Evolutionary conservation across 64 coral and sea anemone genomes (phyloP), one percentile per base, ranked within the genome.

Genomic region (Catalaphyllia jardinei): DNA sequence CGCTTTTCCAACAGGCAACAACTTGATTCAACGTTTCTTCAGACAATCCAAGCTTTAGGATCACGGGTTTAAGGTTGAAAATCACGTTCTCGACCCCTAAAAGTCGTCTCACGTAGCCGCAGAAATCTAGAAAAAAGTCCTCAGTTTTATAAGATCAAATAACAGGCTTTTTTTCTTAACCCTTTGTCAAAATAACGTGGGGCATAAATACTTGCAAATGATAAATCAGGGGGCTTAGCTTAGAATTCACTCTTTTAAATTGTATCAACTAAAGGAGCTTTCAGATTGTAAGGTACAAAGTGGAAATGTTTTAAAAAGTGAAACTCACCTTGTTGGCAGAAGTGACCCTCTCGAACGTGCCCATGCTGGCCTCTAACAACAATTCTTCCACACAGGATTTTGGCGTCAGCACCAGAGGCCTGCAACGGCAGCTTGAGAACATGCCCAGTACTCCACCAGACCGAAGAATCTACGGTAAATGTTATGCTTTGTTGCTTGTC

Each of bases 361-460:
- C 75, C 87, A 28, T 79, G 25, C 16, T 65, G 27, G 27, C 75
- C 75, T 27, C 42, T 8, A n/a, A 67, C 46, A 61, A 39, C 33
- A 49, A 74, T 61, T 49, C 35, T 60, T 59, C 63, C 72, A 46
- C 88, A 90, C 20, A 59, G 52, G 69, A 90, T 74, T 59, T 22
- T 71, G 79, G 14, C 67, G 14, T 82, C 50, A 39, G 73, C 29
- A 31, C 74, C 61, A 27, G 59, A 62, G 25, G 60, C 27, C n/a
- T 87, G 81, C 22, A 86, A 61, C 33, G 30, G 59, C 16, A 86
- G 75, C 81, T 86, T 87, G 3, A 92, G 5, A 9, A 50, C 57
- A 0, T 92, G 38, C n/a, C 90, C 90, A 2, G 82, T 92, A 74
- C 54, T 92, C 38, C 90, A 83, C 90, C 90, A 86, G 4, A 86